These are phyloP conservation scores for Amniataba percoides DNA, from an alignment of 2,797 vertebrate genomes.

Conservation along the genomic window DNA sequence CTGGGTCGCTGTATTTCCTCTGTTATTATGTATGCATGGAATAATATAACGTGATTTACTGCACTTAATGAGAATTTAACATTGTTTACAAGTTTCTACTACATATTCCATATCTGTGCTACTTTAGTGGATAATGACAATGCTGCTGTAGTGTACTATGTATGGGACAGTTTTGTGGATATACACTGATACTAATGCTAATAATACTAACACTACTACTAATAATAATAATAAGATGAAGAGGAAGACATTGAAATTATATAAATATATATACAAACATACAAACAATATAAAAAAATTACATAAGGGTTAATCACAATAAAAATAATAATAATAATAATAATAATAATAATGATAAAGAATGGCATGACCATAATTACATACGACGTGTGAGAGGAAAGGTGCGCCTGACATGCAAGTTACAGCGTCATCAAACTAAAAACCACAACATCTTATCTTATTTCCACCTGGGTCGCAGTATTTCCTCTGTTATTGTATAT, in stretches of 20 bases:
- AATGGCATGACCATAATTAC: not conserved
- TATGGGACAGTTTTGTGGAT: not conserved
- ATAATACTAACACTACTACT: not conserved
- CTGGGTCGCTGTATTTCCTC: constrained; percentile 15
- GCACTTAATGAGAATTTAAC: not conserved
- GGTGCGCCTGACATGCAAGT: constrained; percentile 37
- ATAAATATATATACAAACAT: not conserved
- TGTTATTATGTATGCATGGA: constrained; percentile 24
- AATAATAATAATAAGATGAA: not conserved
- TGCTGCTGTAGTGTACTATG: not conserved
- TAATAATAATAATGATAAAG: not conserved
- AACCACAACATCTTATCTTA: constrained; percentile 48
- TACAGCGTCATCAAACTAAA: no score
- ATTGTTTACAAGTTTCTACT: not conserved
- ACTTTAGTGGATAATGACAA: not conserved
- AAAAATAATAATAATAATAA: no score
- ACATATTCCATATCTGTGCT: not conserved
- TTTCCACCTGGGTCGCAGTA: constrained; percentile 10
- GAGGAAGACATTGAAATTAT: not conserved
- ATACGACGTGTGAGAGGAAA: not conserved
- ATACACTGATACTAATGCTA: not conserved
- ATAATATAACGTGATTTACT: not conserved
- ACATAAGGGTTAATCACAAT: no score
- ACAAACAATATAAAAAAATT: not conserved
- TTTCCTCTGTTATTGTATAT: constrained; percentile 48